phyloP scores from a whole-genome alignment of 2,888 invertebrate genomes.

The Drosophila siamana region DNA sequence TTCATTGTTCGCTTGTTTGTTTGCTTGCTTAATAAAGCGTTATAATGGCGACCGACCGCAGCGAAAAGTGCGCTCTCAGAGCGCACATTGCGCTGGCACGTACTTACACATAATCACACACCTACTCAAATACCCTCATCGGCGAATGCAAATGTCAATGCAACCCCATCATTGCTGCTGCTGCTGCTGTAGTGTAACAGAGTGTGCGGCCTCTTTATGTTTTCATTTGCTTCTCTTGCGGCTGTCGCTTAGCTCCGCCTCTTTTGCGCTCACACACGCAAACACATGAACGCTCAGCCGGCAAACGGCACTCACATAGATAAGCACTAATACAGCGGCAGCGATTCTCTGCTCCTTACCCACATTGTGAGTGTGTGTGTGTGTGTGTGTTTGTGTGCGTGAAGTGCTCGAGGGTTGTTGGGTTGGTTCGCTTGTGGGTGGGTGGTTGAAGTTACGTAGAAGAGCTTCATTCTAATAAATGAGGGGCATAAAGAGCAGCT shows the following conservation, averaged over 20 bases:
- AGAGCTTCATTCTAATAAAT: slow-evolving; percentile 34
- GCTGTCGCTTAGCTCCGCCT: slow-evolving; percentile 75
- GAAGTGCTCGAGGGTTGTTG: slow-evolving; percentile 40
- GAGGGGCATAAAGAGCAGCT: slow-evolving; percentile 17
- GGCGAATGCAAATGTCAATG: slow-evolving; percentile 54
- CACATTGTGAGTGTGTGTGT: background rate
- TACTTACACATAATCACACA: slow-evolving; percentile 16
- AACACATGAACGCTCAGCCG: slow-evolving; percentile 15
- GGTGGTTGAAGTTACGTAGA: slow-evolving; percentile 42
- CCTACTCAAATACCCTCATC: slow-evolving; percentile 7
- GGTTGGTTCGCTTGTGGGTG: slow-evolving; percentile 45
- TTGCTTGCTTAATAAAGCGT: slow-evolving; percentile 61
- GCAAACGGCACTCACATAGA: slow-evolving; percentile 72
- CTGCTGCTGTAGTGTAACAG: background rate
- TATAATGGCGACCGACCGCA: slow-evolving; percentile 58
- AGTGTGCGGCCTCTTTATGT: slow-evolving; percentile 11
- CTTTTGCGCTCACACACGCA: slow-evolving; percentile 48
- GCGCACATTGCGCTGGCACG: no score
- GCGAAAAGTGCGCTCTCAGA: slow-evolving; percentile 20
- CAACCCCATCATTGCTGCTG: slow-evolving; percentile 37
- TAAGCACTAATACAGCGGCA: slow-evolving; percentile 68
- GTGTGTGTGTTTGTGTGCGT: background rate
- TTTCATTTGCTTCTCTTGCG: slow-evolving; percentile 51
- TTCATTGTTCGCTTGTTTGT: slow-evolving; percentile 40
- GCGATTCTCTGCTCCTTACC: background rate